Percentiles rank a stretch among this genome's conserved stretches.
phyloP scores from a whole-genome alignment of 2,888 invertebrate species.

The Stenoptilia bipunctidactyla region DNA sequence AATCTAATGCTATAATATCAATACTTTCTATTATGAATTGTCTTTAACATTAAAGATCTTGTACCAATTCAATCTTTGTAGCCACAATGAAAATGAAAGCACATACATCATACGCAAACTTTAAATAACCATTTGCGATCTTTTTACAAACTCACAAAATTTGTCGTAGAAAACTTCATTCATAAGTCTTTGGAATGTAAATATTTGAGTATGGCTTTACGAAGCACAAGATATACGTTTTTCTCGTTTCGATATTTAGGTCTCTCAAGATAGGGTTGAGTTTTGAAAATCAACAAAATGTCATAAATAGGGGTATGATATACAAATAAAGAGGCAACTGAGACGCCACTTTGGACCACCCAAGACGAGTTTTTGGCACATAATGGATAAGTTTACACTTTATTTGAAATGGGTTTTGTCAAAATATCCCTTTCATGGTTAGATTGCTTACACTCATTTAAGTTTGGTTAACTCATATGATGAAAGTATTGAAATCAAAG shows the following conservation, averaged over 20 bases:
- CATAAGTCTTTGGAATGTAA: constrained; percentile 53
- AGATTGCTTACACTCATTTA: background rate
- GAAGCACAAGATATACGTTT: constrained; percentile 17
- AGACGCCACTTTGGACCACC: constrained; percentile 65
- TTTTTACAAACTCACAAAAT: constrained; percentile 21
- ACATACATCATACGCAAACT: too few relatives aligned
- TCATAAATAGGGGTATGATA: constrained; percentile 30
- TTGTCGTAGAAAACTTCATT: constrained; percentile 53
- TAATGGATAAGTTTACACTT: constrained; percentile 36
- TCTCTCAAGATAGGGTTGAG: too few relatives aligned
- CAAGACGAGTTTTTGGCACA: constrained; percentile 51
- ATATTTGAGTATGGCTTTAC: constrained; percentile 46
- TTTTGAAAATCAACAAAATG: constrained; percentile 15
- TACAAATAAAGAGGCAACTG: constrained; percentile 43
- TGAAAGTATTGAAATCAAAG: too few relatives aligned
- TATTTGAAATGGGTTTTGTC: constrained; percentile 36
- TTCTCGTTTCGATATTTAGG: constrained; percentile 15
- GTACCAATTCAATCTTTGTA: too few relatives aligned
- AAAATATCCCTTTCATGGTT: constrained; percentile 24
- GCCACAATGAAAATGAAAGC: too few relatives aligned
- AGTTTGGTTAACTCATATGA: too few relatives aligned
- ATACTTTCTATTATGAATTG: too few relatives aligned
- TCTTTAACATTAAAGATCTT: too few relatives aligned
- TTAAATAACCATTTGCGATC: constrained; percentile 3
- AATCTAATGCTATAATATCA: too few relatives aligned